These are phyloP conservation scores for Caradrina kadenii DNA, from an alignment of 2,888 invertebrate species.

Conservation along the genomic window DNA sequence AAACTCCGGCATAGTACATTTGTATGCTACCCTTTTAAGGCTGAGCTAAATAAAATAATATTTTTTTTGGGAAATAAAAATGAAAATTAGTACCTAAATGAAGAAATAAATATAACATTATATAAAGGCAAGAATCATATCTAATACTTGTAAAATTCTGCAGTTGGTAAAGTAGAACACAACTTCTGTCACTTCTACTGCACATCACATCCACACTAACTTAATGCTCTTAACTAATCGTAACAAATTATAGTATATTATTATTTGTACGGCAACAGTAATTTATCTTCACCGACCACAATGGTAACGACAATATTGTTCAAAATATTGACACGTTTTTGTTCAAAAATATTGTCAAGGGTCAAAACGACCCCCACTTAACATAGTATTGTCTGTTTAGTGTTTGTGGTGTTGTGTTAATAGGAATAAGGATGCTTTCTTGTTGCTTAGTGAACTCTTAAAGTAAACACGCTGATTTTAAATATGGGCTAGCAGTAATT, in stretches of 20 bases:
- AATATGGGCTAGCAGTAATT: background rate
- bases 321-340: conserved; percentile 90
- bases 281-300: conserved; percentile 88
- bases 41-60: no score
- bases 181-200: background rate
- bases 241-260: conserved; percentile 86
- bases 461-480: background rate
- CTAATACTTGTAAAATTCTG: no score
- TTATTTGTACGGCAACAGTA: conserved; percentile 78
- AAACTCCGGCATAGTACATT: no score
- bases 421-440: conserved; percentile 35
- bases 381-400: conserved; percentile 80
- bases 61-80: no score
- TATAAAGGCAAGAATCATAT: no score
- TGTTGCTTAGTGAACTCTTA: conserved; percentile 16
- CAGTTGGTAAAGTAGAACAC: no score
- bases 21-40: no score
- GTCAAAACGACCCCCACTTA: conserved; percentile 84
- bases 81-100: no score
- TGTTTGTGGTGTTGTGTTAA: conserved; percentile 60
- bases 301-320: conserved; percentile 87
- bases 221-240: conserved; percentile 72
- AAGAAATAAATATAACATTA: no score
- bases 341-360: conserved; percentile 75
- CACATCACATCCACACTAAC: conserved; percentile 71